Percentiles rank a stretch among this genome's conserved stretches.
phyloP scores from a whole-genome alignment of 1,140 invertebrate species.

The Phortica variegata region DNA sequence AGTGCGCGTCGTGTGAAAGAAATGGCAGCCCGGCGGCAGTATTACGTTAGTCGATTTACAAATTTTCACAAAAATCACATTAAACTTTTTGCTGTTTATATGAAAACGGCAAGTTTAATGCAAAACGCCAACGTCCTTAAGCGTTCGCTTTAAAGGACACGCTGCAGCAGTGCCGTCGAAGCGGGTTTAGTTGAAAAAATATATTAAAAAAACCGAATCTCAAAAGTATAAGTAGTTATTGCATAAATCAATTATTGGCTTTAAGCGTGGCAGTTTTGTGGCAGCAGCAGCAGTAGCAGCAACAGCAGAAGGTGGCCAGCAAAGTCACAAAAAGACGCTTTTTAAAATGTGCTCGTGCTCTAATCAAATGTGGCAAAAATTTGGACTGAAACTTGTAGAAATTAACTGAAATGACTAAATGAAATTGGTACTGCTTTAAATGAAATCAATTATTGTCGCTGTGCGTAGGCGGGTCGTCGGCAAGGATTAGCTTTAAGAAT shows the following conservation, averaged over 20 bases:
- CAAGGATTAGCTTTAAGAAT: too few species aligned
- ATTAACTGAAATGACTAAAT: neutral
- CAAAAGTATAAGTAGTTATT: too few species aligned
- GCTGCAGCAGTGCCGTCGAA: slow-evolving; percentile 13
- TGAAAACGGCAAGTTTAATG: slow-evolving; percentile 57
- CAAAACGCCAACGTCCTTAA: slow-evolving; percentile 53
- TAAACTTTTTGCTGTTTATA: slow-evolving; percentile 56
- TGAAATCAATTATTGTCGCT: too few species aligned
- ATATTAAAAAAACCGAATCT: too few species aligned
- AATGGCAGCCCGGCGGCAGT: slow-evolving; percentile 51
- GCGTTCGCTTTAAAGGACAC: slow-evolving; percentile 43
- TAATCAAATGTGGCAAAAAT: slow-evolving; percentile 7
- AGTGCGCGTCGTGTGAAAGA: slow-evolving; percentile 33
- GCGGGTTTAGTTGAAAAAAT: neutral
- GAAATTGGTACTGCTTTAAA: neutral
- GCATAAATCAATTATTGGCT: too few species aligned
- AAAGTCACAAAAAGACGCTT: slow-evolving; percentile 12
- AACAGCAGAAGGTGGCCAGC: slow-evolving; percentile 21
- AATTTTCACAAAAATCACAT: slow-evolving; percentile 56
- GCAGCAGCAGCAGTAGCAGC: slow-evolving; percentile 15
- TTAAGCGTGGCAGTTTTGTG: neutral
- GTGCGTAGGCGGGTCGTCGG: too few species aligned
- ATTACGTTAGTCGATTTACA: slow-evolving; percentile 44
- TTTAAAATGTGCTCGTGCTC: too few species aligned
- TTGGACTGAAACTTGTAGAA: slow-evolving; percentile 15